These are phyloP conservation scores for Uria lomvia DNA, from an alignment of 2,113 vertebrate genomes.

Conservation along the genomic window DNA sequence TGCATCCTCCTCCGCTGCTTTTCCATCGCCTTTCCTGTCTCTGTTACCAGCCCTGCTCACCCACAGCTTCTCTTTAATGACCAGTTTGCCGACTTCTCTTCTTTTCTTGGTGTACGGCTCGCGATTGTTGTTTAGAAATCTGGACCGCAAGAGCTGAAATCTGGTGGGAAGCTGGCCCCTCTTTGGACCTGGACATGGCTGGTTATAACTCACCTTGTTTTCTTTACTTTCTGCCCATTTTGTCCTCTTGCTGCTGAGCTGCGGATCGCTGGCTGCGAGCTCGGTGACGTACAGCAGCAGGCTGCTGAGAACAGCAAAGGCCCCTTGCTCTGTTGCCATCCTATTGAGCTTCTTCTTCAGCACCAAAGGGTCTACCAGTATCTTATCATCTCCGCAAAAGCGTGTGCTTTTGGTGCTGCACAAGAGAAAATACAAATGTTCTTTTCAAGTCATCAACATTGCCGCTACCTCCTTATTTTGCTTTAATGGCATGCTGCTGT, in stretches of 20 bases:
- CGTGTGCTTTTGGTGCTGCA: constrained; percentile 64
- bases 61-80: constrained; percentile 67
- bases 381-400: neutral
- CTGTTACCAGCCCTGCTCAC: constrained; percentile 34
- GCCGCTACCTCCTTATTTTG: neutral
- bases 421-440: constrained; percentile 71
- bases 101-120: constrained; percentile 75
- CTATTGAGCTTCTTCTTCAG: constrained; percentile 81
- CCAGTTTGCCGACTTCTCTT: constrained; percentile 83
- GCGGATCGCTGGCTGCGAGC: neutral
- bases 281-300: constrained; percentile 80
- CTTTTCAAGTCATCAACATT: constrained; percentile 45
- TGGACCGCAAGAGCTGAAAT: constrained; percentile 88
- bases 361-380: constrained; percentile 53
- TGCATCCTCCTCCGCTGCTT: neutral
- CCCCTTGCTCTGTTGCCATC: constrained; percentile 62
- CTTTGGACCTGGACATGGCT: neutral
- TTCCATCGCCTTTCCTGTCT: neutral
- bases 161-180: constrained; percentile 69
- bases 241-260: constrained; percentile 10
- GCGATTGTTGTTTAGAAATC: constrained; percentile 80
- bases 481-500: neutral
- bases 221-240: constrained; percentile 21
- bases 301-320: constrained; percentile 79
- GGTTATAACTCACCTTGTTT: neutral